These are phyloP conservation scores for Mechanitis mazaeus DNA, from an alignment of 2,888 invertebrate genomes.

Conservation along the genomic window DNA sequence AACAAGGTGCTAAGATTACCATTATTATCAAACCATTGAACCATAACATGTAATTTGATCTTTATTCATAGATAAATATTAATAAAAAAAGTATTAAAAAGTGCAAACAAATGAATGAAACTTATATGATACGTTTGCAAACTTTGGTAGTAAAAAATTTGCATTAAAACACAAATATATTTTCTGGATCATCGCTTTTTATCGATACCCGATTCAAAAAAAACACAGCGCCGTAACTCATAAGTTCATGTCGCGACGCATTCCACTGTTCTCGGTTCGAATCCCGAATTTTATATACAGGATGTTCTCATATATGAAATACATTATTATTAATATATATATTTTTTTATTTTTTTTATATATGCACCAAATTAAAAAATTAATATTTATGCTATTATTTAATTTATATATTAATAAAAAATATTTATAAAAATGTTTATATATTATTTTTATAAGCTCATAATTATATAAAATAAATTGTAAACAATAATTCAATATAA, in stretches of 20 bases:
- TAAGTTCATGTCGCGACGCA: slow-evolving; percentile 65
- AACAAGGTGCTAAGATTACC: slow-evolving; percentile 2
- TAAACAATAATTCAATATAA: no score
- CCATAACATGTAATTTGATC: no score
- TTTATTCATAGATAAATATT: no score
- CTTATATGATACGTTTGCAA: no score
- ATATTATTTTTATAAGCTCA: no score
- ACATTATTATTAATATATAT: background rate
- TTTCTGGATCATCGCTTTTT: slow-evolving; percentile 42
- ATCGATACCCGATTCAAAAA: slow-evolving; percentile 40
- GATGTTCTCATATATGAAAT: slow-evolving; percentile 29
- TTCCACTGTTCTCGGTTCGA: slow-evolving; percentile 52
- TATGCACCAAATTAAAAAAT: background rate
- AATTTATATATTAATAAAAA: no score
- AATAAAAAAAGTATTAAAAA: no score
- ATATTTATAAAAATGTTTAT: no score
- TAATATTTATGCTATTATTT: no score
- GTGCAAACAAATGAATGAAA: no score
- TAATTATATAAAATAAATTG: slow-evolving; percentile 6
- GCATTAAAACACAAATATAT: slow-evolving; percentile 35
- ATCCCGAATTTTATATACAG: slow-evolving; percentile 45
- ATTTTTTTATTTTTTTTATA: background rate
- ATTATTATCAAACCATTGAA: background rate
- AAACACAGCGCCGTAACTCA: slow-evolving; percentile 57
- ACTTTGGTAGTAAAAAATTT: no score